A percentile compares a stretch with the other conserved stretches of the same genome.
phyloP scores from a whole-genome alignment of 2,888 invertebrate genomes.

The Callyntrura sp. region DNA sequence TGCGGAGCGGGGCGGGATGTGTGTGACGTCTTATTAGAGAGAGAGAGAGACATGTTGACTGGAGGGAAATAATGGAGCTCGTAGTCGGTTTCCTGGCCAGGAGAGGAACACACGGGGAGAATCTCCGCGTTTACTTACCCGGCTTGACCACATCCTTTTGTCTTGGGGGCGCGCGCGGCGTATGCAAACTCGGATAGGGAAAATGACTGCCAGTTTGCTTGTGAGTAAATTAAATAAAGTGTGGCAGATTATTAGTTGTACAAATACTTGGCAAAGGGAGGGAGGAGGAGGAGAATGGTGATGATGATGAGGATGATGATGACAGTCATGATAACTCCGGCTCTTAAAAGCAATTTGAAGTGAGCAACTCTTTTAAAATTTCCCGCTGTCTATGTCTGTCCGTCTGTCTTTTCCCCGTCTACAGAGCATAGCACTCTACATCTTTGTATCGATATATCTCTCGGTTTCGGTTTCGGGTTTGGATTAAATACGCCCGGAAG shows the following conservation, averaged over 20 bases:
- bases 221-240: slow-evolving; percentile 23
- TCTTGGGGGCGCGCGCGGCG: no score
- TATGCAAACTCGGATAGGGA: neutral
- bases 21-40: neutral
- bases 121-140: neutral
- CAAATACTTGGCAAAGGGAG: neutral
- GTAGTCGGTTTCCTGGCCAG: slow-evolving; percentile 9
- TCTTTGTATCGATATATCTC: no score
- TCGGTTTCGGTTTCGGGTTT: no score
- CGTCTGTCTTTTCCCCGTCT: neutral
- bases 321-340: neutral
- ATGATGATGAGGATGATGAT: neutral
- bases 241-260: neutral
- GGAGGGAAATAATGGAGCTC: neutral
- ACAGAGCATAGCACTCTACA: neutral
- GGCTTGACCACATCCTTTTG: neutral
- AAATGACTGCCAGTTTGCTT: slow-evolving; percentile 18
- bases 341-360: neutral
- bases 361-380: neutral
- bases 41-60: no score
- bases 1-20: neutral
- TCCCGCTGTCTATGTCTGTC: neutral
- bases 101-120: neutral
- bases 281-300: no score
- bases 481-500: no score